Conservation (phyloP, 2,888 invertebrate species). For the Stomorhina lunata region DNA sequence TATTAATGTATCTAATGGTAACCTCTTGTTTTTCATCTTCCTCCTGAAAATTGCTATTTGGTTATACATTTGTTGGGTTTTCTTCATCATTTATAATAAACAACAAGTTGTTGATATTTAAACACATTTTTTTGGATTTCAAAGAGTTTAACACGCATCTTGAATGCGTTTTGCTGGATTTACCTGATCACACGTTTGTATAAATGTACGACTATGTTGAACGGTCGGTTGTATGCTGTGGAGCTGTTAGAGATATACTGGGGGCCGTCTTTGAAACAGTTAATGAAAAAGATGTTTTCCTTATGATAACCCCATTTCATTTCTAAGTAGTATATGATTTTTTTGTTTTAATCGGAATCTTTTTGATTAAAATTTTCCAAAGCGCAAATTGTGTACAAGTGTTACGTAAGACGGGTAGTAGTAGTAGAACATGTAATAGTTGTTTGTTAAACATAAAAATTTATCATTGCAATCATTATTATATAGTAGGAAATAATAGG, state of each 20-base stretch:
- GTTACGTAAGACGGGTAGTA: slow-evolving; percentile 60
- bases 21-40: neutral
- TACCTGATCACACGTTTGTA: too few relatives aligned
- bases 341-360: neutral
- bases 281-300: slow-evolving; percentile 62
- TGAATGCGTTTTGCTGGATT: slow-evolving; percentile 52
- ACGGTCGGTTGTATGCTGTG: too few relatives aligned
- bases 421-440: slow-evolving; percentile 37
- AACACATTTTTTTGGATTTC: slow-evolving; percentile 52
- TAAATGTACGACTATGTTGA: too few relatives aligned
- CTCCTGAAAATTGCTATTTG: slow-evolving; percentile 19
- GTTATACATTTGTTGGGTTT: slow-evolving; percentile 35
- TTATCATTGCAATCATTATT: slow-evolving; percentile 46
- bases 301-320: slow-evolving; percentile 60
- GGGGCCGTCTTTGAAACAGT: slow-evolving; percentile 57
- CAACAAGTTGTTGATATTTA: slow-evolving; percentile 51
- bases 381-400: slow-evolving; percentile 55
- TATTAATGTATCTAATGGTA: slow-evolving; percentile 12
- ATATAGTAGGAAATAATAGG: neutral
- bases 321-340: neutral
- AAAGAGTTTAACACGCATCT: slow-evolving; percentile 62
- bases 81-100: slow-evolving; percentile 24
- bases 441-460: slow-evolving; percentile 61
- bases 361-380: neutral
- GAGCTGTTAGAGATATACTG: too few relatives aligned